phyloP scores from a whole-genome alignment of 2,888 invertebrate species.

The Sphaerophoria taeniata region DNA sequence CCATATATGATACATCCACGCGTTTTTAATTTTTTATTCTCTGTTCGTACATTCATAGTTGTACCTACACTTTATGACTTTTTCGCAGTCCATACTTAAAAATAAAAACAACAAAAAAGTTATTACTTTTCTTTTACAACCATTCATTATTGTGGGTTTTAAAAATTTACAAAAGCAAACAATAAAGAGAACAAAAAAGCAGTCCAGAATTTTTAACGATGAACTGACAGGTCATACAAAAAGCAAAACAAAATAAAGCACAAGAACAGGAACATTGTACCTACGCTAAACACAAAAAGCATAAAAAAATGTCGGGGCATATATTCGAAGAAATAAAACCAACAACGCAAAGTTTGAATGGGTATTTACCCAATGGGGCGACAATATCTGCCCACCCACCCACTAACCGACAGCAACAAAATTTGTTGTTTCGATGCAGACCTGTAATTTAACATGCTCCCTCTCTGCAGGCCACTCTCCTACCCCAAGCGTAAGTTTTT shows the following conservation, averaged over 20 bases:
- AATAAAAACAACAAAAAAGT: background rate
- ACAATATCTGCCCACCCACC: constrained; percentile 43
- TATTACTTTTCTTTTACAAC: constrained; percentile 57
- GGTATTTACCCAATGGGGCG: constrained; percentile 69
- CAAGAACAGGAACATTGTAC: background rate
- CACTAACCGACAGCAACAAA: background rate
- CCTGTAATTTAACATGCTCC: constrained; percentile 64
- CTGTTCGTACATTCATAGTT: constrained; percentile 37
- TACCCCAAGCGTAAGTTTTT: background rate
- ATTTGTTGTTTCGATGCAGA: constrained; percentile 27
- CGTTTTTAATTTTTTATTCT: background rate
- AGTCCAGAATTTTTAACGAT: constrained; percentile 39
- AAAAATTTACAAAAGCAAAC: constrained; percentile 7
- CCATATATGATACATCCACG: constrained; percentile 31
- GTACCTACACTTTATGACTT: constrained; percentile 45
- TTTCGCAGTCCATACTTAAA: constrained; percentile 43
- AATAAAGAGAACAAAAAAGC: background rate
- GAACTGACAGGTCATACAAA: constrained; percentile 51
- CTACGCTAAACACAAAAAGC: background rate
- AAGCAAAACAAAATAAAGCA: constrained; percentile 39
- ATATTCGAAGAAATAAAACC: background rate
- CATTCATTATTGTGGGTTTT: constrained; percentile 49
- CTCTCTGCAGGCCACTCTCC: background rate
- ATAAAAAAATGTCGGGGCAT: no score
- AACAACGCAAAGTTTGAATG: constrained; percentile 55